Base-by-base conservation (phyloP, 2,888 invertebrate genomes). In the Cheilosia urbana region DNA sequence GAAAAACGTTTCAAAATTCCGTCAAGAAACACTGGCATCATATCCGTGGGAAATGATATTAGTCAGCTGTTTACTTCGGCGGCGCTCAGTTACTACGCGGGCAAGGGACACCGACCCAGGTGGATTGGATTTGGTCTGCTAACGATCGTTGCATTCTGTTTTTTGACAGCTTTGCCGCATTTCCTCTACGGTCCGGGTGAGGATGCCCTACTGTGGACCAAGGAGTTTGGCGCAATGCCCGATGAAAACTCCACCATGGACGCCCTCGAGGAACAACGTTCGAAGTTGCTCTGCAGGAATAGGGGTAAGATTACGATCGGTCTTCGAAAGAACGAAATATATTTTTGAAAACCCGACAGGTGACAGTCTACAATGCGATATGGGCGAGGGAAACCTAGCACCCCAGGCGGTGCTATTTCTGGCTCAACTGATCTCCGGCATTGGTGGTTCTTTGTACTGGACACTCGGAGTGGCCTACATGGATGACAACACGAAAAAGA, bases 401-500 rank as follows among this genome's bases (percentile, higher is more conserved):
- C 95, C 95, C 0, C 94, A 94, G 81, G 91, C 94, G 21, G 93
- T 96, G 37, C 92, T 96, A 13, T 95, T 96, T 88, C 89, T 94
- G 7, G 96, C 96, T 0, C 95, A 96, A 90, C 93, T 96, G 73
- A 94, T 96, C 53, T 95, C 95, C 2, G 96, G 96, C 1, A 94
- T 96, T 51, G 96, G 96, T 24, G 95, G 95, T 42, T 94, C 95
- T 1, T 91, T 96, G 0, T 95, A 95, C 89, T 95, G 95, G 88
- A 95, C 95, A 0, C 92, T 96, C 15, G 96, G 96, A 3, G 94
- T 95, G 0, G 94, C 95, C 1, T 96, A 96, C 89, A 95, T 96
- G 95, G 96, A 96, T 89, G 96, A 96, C 89, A 96, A 96, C 89
- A 95, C 95, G n/a, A 94, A 95, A 88, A 95, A 95, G 89, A 95